phyloP scores from a whole-genome alignment of 2,113 vertebrate species.

The Thalassoma bifasciatum region DNA sequence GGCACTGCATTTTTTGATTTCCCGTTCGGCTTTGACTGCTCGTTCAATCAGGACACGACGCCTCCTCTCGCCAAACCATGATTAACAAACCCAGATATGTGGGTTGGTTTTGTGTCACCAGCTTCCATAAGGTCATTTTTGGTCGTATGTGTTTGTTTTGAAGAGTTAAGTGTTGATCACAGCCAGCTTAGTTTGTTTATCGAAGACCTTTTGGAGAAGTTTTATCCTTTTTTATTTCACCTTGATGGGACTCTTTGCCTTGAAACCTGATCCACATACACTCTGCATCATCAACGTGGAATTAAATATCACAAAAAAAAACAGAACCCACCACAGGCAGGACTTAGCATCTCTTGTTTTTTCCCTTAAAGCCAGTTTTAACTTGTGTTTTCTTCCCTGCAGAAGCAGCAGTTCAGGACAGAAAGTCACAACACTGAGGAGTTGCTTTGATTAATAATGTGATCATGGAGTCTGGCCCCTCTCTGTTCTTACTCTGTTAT shows the following conservation, averaged over 20 bases:
- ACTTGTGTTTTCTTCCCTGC: slow-evolving; percentile 2
- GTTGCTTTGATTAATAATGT: background rate
- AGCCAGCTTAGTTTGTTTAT: background rate
- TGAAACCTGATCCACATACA: background rate
- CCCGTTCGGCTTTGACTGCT: slow-evolving; percentile 13
- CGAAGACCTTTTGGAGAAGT: background rate
- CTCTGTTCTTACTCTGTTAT: slow-evolving; percentile 23
- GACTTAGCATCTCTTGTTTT: slow-evolving; percentile 15
- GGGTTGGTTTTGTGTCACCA: slow-evolving; percentile 4
- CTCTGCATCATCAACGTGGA: background rate
- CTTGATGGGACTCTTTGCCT: background rate
- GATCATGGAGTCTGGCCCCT: background rate
- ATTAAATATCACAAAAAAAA: background rate
- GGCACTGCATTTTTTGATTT: slow-evolving; percentile 1
- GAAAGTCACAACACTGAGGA: background rate
- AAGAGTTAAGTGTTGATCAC: background rate
- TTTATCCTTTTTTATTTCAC: background rate
- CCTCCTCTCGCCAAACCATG: slow-evolving; percentile 4
- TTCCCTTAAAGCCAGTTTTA: background rate
- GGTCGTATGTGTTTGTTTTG: background rate
- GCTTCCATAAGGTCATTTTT: background rate
- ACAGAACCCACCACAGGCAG: background rate
- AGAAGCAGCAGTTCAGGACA: slow-evolving; percentile 47
- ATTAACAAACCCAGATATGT: slow-evolving; percentile 20
- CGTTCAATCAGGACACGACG: background rate